These are phyloP conservation scores for Ganaspis sp. DNA, from an alignment of 1,140 invertebrate species.

Conservation along the genomic window DNA sequence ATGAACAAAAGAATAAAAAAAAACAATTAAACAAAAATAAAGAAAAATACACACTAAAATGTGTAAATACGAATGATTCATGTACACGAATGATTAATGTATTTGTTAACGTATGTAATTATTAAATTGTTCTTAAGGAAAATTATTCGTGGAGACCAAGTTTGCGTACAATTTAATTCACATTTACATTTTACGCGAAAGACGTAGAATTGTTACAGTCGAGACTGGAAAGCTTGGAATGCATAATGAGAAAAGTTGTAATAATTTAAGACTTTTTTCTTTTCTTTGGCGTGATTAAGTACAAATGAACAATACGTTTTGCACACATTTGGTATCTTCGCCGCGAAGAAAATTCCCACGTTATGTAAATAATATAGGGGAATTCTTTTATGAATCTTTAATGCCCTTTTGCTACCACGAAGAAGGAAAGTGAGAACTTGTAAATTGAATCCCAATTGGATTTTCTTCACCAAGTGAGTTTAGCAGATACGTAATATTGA, in stretches of 20 bases:
- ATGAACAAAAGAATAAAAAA: no score
- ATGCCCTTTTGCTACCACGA: background rate
- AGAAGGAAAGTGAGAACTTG: slow-evolving; percentile 34
- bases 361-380: background rate
- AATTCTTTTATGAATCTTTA: slow-evolving; percentile 18
- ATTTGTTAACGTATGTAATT: background rate
- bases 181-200: slow-evolving; percentile 9
- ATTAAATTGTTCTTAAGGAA: background rate
- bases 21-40: no score
- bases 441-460: slow-evolving; percentile 48
- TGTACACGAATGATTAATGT: background rate
- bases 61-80: no score
- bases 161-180: background rate
- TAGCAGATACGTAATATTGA: slow-evolving; percentile 2
- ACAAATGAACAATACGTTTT: slow-evolving; percentile 47
- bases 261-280: slow-evolving; percentile 51
- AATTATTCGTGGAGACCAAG: background rate
- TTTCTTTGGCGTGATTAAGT: slow-evolving; percentile 40
- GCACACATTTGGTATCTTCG: background rate
- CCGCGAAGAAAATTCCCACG: background rate
- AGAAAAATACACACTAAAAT: no score
- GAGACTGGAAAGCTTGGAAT: slow-evolving; percentile 25
- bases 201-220: slow-evolving; percentile 1
- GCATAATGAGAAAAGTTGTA: slow-evolving; percentile 64
- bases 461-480: slow-evolving; percentile 11